These are phyloP conservation scores for Hippasteria phrygiana DNA, from an alignment of 53 echinoderm and acorn worm genomes.

Conservation along the genomic window DNA sequence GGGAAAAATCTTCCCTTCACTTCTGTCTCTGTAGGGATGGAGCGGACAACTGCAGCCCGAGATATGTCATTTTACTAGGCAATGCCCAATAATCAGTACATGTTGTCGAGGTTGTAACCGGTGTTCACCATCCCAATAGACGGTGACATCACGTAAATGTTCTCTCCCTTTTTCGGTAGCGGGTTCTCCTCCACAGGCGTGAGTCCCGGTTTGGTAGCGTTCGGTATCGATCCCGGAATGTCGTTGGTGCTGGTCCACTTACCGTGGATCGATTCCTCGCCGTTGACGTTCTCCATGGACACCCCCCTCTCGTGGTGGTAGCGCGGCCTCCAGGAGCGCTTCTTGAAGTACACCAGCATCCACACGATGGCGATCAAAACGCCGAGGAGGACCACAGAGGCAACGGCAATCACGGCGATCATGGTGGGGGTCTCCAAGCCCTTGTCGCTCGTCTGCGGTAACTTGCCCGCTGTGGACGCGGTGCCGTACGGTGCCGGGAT, in stretches of 20 bases:
- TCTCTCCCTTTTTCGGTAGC: conserved; percentile 17
- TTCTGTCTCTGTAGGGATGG: background rate
- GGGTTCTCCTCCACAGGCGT: conserved; percentile 44
- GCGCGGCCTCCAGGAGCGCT: conserved; percentile 48
- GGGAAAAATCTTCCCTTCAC: background rate
- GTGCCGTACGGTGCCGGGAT: conserved; percentile 27
- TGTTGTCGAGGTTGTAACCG: conserved; percentile 44
- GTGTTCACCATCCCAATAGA: conserved; percentile 26
- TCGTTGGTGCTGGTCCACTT: conserved; percentile 55
- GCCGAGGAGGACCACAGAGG: background rate
- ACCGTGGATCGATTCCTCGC: conserved; percentile 16
- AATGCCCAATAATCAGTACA: conserved; percentile 28
- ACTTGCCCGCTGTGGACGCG: background rate
- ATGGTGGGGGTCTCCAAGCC: conserved; percentile 15
- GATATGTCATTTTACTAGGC: background rate
- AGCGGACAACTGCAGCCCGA: background rate
- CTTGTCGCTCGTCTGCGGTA: background rate
- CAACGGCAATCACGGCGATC: conserved; percentile 36
- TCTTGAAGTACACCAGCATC: conserved; percentile 45
- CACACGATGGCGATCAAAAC: conserved; percentile 3
- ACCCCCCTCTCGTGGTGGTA: conserved; percentile 59
- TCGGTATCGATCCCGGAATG: conserved; percentile 31
- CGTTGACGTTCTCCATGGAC: conserved; percentile 56
- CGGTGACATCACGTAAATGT: conserved; percentile 47
- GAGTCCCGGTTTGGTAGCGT: conserved; percentile 12